A percentile compares a stretch with the other conserved stretches of the same genome.
These are phyloP conservation scores for Branchinecta lynchi DNA, from an alignment of 1,140 invertebrate species.

Conservation along the genomic window DNA sequence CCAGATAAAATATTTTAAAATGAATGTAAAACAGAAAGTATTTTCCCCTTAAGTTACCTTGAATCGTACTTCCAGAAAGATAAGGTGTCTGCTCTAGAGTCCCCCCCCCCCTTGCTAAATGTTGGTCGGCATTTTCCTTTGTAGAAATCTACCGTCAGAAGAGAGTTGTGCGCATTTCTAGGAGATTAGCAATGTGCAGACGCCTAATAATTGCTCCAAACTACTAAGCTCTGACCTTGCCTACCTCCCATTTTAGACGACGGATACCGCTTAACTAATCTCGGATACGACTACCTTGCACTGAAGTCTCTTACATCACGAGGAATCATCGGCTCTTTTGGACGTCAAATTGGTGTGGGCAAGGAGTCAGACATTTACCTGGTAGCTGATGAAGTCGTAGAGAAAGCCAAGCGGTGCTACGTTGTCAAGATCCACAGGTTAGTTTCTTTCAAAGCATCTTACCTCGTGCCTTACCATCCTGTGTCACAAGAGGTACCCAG, in stretches of 20 bases:
- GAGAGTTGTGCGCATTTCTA: too few relatives aligned
- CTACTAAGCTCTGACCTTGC: background rate
- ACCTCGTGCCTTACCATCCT: too few relatives aligned
- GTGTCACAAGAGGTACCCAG: too few relatives aligned
- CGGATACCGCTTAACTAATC: conserved; percentile 88
- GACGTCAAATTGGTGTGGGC: conserved; percentile 96
- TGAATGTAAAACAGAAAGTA: too few relatives aligned
- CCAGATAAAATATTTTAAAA: background rate
- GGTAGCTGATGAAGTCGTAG: conserved; percentile 57
- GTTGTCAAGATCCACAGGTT: background rate
- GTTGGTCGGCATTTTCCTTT: too few relatives aligned
- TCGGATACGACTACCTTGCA: conserved; percentile 93
- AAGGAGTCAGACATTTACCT: conserved; percentile 94
- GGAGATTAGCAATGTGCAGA: too few relatives aligned
- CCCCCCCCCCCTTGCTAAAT: too few relatives aligned
- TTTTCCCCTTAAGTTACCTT: too few relatives aligned
- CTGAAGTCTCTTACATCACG: conserved; percentile 69
- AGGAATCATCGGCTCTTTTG: conserved; percentile 66
- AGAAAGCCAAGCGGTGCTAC: conserved; percentile 29
- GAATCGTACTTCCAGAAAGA: too few relatives aligned
- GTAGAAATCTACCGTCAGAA: too few relatives aligned
- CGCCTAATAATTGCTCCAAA: too few relatives aligned
- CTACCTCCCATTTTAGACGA: conserved; percentile 48
- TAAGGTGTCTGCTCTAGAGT: too few relatives aligned
- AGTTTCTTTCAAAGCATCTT: background rate